A percentile compares a stretch with the other conserved stretches of the same genome.
phyloP scores from a whole-genome alignment of 30 jellyfish, hydroid and myxozoan genomes.

The Pseudorhiza aurosa region DNA sequence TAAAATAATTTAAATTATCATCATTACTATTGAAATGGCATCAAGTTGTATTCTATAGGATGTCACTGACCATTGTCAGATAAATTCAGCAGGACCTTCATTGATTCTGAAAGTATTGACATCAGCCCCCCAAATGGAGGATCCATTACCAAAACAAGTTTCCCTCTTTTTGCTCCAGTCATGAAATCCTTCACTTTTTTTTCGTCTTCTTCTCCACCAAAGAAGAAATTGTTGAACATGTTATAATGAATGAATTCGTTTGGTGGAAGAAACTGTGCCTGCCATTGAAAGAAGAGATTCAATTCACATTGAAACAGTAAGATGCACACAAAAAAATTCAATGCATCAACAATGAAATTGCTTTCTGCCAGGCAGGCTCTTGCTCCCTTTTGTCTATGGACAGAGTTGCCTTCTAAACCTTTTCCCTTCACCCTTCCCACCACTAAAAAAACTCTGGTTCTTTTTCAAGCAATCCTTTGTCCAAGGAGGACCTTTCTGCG shows the following conservation, averaged over 20 bases:
- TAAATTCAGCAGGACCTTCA: constrained; percentile 4
- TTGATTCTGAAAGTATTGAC: constrained; percentile 70
- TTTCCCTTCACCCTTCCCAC: no score
- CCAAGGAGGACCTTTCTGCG: no score
- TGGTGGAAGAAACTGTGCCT: constrained; percentile 76
- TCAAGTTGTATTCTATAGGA: neutral
- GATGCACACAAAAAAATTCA: no score
- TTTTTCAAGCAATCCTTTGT: no score
- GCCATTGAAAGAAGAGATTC: no score
- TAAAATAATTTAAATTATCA: no score
- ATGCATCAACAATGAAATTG: no score
- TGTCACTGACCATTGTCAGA: constrained; percentile 23
- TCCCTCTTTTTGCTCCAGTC: constrained; percentile 20
- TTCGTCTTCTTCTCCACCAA: constrained; percentile 62
- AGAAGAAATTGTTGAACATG: constrained; percentile 91
- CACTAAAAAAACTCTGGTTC: no score
- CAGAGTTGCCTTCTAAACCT: no score
- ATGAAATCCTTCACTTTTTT: constrained; percentile 22
- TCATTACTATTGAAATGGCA: no score
- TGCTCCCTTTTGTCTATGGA: no score
- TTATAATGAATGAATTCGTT: constrained; percentile 70
- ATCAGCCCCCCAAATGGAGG: constrained; percentile 99
- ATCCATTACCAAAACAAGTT: constrained; percentile 80
- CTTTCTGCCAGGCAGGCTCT: no score
- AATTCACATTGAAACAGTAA: neutral